Percentiles rank a stretch among this genome's conserved stretches.
phyloP scores from a whole-genome alignment of 2,113 vertebrate species.

The Engraulis encrasicolus region DNA sequence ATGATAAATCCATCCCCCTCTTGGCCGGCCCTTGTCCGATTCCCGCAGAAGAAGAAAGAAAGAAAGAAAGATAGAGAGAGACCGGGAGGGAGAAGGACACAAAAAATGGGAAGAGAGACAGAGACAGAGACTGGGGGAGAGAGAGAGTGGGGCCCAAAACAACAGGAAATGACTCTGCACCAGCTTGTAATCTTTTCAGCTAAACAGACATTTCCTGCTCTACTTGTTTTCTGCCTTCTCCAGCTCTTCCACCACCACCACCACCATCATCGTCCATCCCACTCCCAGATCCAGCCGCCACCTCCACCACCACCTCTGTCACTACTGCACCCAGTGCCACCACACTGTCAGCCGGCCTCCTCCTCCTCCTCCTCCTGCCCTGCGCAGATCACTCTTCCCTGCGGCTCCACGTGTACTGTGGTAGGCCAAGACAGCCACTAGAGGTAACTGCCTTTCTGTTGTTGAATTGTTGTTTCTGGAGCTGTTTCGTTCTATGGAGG shows the following conservation, averaged over 20 bases:
- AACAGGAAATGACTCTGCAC: conserved; percentile 75
- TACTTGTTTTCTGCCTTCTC: conserved; percentile 61
- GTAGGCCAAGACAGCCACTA: neutral
- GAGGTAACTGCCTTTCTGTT: neutral
- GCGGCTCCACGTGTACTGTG: neutral
- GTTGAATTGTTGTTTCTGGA: neutral
- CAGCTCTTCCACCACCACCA: neutral
- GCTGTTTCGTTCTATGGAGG: too few relatives aligned
- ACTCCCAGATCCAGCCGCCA: neutral
- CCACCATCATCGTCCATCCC: conserved; percentile 29
- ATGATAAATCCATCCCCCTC: conserved; percentile 48
- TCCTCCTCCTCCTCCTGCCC: too few relatives aligned
- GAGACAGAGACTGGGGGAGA: too few relatives aligned
- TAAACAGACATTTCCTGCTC: conserved; percentile 79
- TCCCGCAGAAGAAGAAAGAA: conserved; percentile 32
- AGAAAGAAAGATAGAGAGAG: conserved; percentile 21
- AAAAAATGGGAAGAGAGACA: conserved; percentile 36
- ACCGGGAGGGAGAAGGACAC: neutral
- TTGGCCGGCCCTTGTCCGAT: conserved; percentile 24
- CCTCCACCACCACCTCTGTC: neutral
- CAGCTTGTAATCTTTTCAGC: conserved; percentile 67
- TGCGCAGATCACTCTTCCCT: too few relatives aligned
- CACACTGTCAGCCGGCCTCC: too few relatives aligned
- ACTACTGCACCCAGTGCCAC: too few relatives aligned
- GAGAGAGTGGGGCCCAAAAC: neutral